These are phyloP conservation scores for Pipistrellus kuhlii DNA, from an alignment of 2,797 vertebrate genomes.

Conservation along the genomic window DNA sequence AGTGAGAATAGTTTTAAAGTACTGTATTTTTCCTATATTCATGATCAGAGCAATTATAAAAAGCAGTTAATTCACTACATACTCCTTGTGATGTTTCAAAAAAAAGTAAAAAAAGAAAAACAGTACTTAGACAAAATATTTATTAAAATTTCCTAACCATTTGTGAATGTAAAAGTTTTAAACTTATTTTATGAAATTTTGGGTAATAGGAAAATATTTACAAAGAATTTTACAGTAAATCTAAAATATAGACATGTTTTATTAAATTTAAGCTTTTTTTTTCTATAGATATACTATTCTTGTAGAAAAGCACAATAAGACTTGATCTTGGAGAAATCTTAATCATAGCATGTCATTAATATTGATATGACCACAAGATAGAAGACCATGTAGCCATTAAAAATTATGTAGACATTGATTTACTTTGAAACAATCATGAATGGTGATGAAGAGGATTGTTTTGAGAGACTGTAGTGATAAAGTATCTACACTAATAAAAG, in stretches of 20 bases:
- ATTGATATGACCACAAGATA: neutral
- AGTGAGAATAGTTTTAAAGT: slow-evolving; percentile 24
- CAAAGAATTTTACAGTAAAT: slow-evolving; percentile 9
- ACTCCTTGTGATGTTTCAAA: slow-evolving; percentile 26
- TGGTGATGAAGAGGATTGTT: neutral
- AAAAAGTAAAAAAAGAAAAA: slow-evolving; percentile 28
- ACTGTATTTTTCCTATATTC: neutral
- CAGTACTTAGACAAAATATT: neutral
- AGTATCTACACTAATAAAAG: neutral
- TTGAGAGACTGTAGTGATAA: neutral
- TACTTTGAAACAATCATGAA: neutral
- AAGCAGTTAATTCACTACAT: slow-evolving; percentile 29
- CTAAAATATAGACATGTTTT: neutral
- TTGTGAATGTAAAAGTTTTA: neutral
- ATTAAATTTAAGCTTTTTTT: slow-evolving; percentile 47
- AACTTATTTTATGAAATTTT: slow-evolving; percentile 46
- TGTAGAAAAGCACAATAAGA: neutral
- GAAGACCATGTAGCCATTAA: neutral
- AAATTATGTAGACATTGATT: neutral
- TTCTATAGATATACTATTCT: neutral
- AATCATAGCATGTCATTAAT: slow-evolving; percentile 9
- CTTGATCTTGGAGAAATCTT: neutral
- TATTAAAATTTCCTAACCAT: slow-evolving; percentile 29
- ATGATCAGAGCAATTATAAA: slow-evolving; percentile 35
- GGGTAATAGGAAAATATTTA: slow-evolving; percentile 9